These are phyloP conservation scores for Zygogramma bicolorata DNA, from an alignment of 2,888 invertebrate species.

Conservation along the genomic window DNA sequence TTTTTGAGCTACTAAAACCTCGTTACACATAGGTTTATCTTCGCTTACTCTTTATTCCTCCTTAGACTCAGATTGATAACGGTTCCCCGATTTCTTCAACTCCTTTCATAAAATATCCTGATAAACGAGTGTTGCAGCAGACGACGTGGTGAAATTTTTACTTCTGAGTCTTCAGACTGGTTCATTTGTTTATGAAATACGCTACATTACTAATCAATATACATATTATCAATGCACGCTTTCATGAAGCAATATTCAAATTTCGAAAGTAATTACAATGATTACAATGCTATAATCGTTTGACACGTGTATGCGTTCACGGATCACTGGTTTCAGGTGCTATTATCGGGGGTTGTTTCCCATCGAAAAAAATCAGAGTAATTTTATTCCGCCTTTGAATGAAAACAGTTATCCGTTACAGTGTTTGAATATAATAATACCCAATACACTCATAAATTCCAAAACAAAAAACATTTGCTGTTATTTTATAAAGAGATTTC, in stretches of 20 bases:
- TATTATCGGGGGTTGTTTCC: conserved; percentile 3
- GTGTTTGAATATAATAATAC: neutral
- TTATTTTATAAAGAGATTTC: no score
- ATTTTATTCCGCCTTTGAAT: neutral
- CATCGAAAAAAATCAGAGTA: conserved; percentile 5
- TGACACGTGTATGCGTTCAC: conserved; percentile 47
- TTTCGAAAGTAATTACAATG: conserved; percentile 46
- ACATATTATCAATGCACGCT: neutral
- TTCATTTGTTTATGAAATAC: neutral
- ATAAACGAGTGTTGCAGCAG: no score
- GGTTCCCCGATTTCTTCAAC: no score
- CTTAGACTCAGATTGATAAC: no score
- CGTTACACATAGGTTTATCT: no score
- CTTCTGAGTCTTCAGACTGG: neutral
- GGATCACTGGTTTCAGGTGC: conserved; percentile 53
- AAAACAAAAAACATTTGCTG: no score
- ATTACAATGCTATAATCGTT: conserved; percentile 53
- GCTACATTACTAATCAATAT: neutral
- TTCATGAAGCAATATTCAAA: neutral
- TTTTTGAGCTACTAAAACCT: no score
- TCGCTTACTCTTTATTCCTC: no score
- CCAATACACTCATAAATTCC: neutral
- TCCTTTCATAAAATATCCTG: no score
- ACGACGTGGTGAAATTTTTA: no score
- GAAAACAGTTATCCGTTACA: no score